phyloP scores from a whole-genome alignment of 2,797 vertebrate species.

The Spheniscus humboldti region DNA sequence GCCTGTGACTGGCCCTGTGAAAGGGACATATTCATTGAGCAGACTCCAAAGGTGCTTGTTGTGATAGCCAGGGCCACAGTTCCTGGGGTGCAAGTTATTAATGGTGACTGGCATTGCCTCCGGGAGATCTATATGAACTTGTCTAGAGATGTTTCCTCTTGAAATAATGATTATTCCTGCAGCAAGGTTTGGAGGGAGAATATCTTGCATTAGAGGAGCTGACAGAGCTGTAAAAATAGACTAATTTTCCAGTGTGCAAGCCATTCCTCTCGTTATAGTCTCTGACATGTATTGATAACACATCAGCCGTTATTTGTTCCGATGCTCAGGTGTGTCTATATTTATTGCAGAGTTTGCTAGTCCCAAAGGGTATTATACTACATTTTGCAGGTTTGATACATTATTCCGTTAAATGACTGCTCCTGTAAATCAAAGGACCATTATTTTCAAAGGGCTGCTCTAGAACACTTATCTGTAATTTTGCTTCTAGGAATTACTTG shows the following conservation, averaged over 20 bases:
- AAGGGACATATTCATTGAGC: neutral
- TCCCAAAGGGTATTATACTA: neutral
- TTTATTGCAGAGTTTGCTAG: neutral
- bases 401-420: neutral
- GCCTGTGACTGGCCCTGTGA: neutral
- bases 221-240: neutral
- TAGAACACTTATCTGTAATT: neutral
- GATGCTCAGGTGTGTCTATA: neutral
- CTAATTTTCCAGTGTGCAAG: neutral
- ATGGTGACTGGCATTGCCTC: neutral
- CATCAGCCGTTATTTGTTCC: neutral
- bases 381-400: neutral
- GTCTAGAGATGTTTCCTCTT: neutral
- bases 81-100: neutral
- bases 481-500: neutral
- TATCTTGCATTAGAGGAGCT: neutral
- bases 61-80: neutral
- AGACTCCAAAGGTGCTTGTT: neutral
- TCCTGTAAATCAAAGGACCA: neutral
- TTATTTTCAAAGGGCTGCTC: neutral
- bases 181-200: neutral
- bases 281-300: neutral
- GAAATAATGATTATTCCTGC: neutral
- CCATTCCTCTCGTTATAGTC: neutral
- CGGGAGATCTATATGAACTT: neutral